Evolutionary conservation across 2,797 vertebrate genomes (phyloP), one percentile per base, ranked within the genome.

Genomic region (Tenualosa ilisha): DNA sequence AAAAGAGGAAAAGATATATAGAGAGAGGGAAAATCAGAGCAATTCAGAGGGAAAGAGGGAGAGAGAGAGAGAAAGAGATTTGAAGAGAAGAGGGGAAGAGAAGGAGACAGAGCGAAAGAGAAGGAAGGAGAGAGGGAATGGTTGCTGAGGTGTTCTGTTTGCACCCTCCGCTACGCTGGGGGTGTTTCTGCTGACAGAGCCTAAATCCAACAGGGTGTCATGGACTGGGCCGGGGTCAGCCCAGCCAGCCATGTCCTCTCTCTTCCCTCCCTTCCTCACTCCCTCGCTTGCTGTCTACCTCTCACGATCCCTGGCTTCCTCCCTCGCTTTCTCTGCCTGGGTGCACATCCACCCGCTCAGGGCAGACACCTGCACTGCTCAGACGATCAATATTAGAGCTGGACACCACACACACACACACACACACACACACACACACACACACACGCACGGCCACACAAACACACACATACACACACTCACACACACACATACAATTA

Each of bases 281-380:
- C 50, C 59, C 65, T 82, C 83, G 53, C 13, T 46, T 37, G 11
- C 31, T 81, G 51, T 24, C 63, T 37, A 40, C n/a, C 75, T 81
- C 15, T n/a, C 53, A 61, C 43, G 3, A 40, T 46, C 53, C 17
- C 31, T 81, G 7, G 37, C 65, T 72, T 13, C 65, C 63, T 24
- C 68, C 26, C 51, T 17, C 84, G 46, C 17, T 81, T 40, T 72
- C 82, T 86, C 86, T 87, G 89, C 90, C 86, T 91, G 92, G 89
- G 88, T 91, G 90, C 89, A 89, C 90, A 86, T 85, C 87, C 86
- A 83, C 86, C 88, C 84, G 81, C 68, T 89, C 84, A 84, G 59
- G 90, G 88, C 89, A 86, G 90, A 93, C 93, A 92, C 92, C 91
- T 92, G 91, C 89, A 88, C 88, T 83, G 85, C 89, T 90, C 88